Evolutionary conservation across 2,888 invertebrate genomes (phyloP).

Genomic region (Acrobasis repandana): DNA sequence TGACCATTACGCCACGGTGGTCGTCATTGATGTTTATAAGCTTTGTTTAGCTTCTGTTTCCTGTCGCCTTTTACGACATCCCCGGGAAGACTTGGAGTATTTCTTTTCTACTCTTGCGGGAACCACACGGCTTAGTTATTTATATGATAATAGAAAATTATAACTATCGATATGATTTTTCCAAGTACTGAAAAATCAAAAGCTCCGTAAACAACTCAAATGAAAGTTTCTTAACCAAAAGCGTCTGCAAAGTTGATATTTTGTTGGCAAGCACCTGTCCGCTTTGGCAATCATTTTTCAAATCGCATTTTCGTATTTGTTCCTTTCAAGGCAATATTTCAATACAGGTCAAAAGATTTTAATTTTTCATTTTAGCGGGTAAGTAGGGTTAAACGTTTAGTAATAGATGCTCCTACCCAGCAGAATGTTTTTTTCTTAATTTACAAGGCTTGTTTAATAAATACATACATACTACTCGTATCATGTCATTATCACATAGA

Average conservation of each 20-base stretch:
- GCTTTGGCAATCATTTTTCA: constrained; percentile 50
- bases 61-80: too few species aligned
- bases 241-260: constrained; percentile 45
- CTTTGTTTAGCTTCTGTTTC: too few species aligned
- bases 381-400: constrained; percentile 36
- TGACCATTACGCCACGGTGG: too few species aligned
- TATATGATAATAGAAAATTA: too few species aligned
- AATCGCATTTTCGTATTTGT: constrained; percentile 50
- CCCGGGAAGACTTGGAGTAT: too few species aligned
- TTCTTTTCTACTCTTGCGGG: too few species aligned
- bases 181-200: not conserved
- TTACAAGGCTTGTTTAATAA: not conserved
- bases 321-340: constrained; percentile 50
- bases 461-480: too few species aligned
- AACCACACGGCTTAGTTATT: too few species aligned
- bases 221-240: constrained; percentile 40
- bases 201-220: constrained; percentile 25
- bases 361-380: constrained; percentile 47
- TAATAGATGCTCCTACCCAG: constrained; percentile 33
- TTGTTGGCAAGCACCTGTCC: constrained; percentile 41
- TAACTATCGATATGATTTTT: not conserved
- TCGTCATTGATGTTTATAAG: too few species aligned
- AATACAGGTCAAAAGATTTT: constrained; percentile 54
- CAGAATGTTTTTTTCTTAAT: constrained; percentile 29
- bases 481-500: too few species aligned